A percentile compares a stretch with the other conserved stretches of the same genome.
Evolutionary conservation across 2,888 invertebrate genomes (phyloP).

Genomic region (Galerucella pusilla): DNA sequence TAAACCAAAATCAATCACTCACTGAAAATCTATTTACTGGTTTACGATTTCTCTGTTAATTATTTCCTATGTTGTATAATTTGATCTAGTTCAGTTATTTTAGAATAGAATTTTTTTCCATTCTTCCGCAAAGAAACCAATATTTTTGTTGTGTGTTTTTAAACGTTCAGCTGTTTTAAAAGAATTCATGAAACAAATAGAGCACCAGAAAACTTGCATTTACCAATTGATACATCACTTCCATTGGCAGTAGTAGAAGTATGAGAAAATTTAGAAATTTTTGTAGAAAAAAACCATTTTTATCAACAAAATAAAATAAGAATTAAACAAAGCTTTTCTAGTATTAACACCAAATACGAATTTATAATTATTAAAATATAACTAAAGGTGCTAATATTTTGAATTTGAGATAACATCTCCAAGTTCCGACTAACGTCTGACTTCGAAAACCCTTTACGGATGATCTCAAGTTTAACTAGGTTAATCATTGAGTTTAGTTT

Average conservation of each 20-base stretch:
- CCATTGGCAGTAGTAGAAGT: too few species aligned
- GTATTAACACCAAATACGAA: neutral
- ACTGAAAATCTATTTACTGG: neutral
- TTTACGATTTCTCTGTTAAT: neutral
- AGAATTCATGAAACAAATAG: too few species aligned
- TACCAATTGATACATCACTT: too few species aligned
- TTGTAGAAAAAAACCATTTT: too few species aligned
- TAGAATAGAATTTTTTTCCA: neutral
- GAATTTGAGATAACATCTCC: neutral
- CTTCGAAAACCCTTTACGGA: slow-evolving; percentile 12
- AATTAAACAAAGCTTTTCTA: too few species aligned
- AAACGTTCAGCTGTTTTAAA: too few species aligned
- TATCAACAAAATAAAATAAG: too few species aligned
- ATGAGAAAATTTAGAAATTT: too few species aligned
- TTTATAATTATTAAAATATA: neutral
- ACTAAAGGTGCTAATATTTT: neutral
- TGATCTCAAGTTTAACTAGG: slow-evolving; percentile 28
- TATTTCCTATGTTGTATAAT: neutral
- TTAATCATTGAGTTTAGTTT: slow-evolving; percentile 32
- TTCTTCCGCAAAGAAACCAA: too few species aligned
- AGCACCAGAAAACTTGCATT: too few species aligned
- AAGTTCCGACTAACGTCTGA: neutral
- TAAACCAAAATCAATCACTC: neutral
- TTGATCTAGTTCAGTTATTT: neutral
- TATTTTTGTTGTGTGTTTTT: too few species aligned